Evolutionary conservation across 2,113 vertebrate genomes (phyloP).

Genomic region (Leptobrachium leishanense): DNA sequence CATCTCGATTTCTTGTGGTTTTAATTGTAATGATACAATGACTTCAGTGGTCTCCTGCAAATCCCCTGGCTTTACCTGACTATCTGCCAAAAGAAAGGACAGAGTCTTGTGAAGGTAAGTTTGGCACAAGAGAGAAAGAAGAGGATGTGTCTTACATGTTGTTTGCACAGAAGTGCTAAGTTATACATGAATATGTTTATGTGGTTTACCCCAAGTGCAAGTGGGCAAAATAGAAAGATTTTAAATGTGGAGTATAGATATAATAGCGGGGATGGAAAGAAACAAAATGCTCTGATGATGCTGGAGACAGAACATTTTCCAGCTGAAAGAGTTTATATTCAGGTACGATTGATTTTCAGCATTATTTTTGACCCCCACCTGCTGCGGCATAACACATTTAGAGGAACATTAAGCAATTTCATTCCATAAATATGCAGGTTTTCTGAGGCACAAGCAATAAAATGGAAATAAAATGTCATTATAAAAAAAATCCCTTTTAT

Average conservation of each 20-base stretch:
- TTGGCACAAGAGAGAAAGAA: too few species aligned
- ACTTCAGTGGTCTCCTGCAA: too few species aligned
- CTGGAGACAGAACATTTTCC: constrained; percentile 34
- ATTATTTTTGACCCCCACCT: constrained; percentile 43
- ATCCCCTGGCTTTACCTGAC: too few species aligned
- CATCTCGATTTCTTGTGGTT: too few species aligned
- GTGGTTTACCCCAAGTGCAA: too few species aligned
- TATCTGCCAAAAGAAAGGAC: too few species aligned
- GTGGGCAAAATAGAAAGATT: neutral
- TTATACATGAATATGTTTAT: too few species aligned
- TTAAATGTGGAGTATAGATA: neutral
- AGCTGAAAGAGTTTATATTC: constrained; percentile 39
- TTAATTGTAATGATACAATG: too few species aligned
- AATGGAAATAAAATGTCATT: neutral
- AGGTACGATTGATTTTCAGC: constrained; percentile 35
- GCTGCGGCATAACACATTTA: constrained; percentile 37
- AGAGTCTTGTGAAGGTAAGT: too few species aligned
- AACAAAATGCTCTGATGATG: constrained; percentile 6
- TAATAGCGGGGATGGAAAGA: neutral
- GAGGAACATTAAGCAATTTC: constrained; percentile 47
- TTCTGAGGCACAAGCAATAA: constrained; percentile 34
- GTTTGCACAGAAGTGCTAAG: too few species aligned
- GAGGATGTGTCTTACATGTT: too few species aligned
- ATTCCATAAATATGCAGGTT: constrained; percentile 41
- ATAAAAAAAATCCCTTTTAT: constrained; percentile 2